Conservation (phyloP, 2,797 vertebrate genomes). For the Limosa lapponica region DNA sequence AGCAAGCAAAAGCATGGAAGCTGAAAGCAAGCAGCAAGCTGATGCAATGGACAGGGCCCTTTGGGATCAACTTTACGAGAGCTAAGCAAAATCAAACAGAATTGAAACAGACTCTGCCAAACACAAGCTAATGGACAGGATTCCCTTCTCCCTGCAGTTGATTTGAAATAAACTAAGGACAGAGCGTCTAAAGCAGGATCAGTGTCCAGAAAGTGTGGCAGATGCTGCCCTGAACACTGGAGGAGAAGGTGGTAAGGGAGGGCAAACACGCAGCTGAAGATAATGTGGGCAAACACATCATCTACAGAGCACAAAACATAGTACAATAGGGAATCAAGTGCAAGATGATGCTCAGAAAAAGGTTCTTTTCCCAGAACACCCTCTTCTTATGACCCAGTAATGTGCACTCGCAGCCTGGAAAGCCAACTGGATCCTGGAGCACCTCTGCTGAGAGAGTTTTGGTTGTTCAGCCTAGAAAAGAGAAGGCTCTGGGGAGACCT, state of each 20-base stretch:
- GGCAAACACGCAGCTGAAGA: neutral
- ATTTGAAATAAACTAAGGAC: neutral
- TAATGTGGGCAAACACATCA: neutral
- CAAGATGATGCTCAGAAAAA: neutral
- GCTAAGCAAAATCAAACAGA: conserved; percentile 41
- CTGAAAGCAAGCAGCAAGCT: conserved; percentile 51
- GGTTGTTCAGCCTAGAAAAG: neutral
- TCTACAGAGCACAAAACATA: neutral
- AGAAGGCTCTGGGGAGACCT: neutral
- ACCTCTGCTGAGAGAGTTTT: neutral
- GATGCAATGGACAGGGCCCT: conserved; percentile 47
- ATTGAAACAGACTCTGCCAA: conserved; percentile 33
- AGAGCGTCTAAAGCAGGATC: neutral
- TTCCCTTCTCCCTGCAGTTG: neutral
- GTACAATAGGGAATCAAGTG: neutral
- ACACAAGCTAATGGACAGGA: neutral
- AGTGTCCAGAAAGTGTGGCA: rapidly evolving
- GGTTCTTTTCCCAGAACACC: neutral
- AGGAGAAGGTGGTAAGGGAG: neutral
- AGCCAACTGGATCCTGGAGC: neutral
- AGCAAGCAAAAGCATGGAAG: conserved; percentile 49
- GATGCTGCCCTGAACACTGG: neutral
- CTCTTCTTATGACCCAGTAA: neutral
- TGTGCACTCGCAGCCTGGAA: neutral
- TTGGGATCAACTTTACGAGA: conserved; percentile 21